Evolutionary conservation across 2,888 invertebrate genomes (phyloP), one percentile per base, ranked within the genome.

Genomic region (Pharmacophagus antenor): DNA sequence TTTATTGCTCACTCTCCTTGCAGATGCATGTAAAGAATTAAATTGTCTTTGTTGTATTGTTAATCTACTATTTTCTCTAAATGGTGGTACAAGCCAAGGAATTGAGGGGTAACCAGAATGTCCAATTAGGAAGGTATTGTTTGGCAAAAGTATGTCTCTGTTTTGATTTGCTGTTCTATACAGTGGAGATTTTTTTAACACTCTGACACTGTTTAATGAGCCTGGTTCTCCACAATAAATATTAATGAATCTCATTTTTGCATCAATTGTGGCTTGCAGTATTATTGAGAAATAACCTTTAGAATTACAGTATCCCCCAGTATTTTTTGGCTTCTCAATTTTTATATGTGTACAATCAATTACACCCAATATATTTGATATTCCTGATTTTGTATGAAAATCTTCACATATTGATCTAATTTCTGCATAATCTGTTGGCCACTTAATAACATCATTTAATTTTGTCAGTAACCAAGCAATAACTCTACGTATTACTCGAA

Each of bases 161-260:
- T 79, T 76, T 61, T 80, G 74, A 41, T 65, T 65, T 59, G 82
- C 80, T 62, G 79, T 80, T 56, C 73, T 71, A 57, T 77, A 83
- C 22, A 84, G 62, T 17, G 84, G 84, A 25, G 84, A 84, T 53
- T 79, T 84, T 54, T 75, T 76, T 22, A 84, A 66, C 17, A 81
- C 81, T 60, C 81, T 65, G n/a, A 76, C 61, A 67, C 79, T 73
- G 61, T 75, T 82, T 42, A 74, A 74, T 44, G 84, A 84, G 5
- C 84, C 84, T 60, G 84, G 83, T 68, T 84, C 84, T 41, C 84
- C 84, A 72, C 84, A 84, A 65, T 77, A 84, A 56, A 84, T 69
- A 62, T 82, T 84, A 44, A 81, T 84, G 63, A 84, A 84, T 46
- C 70, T 73, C 63, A 84, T 66, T 64, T 79, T 79, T 21, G 77